Percentiles rank a stretch among this genome's conserved stretches.
Evolutionary conservation across 2,113 vertebrate genomes (phyloP).

Genomic region (Cyprinodon variegatus): DNA sequence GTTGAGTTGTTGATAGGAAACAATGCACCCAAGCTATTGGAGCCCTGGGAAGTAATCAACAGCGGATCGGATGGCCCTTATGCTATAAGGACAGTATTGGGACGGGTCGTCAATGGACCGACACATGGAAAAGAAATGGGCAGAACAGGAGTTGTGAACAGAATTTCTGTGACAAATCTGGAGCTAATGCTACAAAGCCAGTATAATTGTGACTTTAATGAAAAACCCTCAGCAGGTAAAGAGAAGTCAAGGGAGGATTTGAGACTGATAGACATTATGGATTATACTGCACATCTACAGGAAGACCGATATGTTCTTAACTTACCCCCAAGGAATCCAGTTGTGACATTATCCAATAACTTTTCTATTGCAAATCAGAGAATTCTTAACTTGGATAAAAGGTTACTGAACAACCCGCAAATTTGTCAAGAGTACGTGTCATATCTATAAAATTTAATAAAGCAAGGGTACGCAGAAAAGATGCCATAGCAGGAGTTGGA

Average conservation of each 20-base stretch:
- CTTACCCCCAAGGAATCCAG: neutral
- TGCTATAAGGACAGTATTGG: neutral
- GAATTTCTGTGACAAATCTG: neutral
- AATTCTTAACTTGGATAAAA: too few relatives aligned
- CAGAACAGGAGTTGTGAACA: neutral
- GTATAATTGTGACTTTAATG: neutral
- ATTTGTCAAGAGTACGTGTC: too few relatives aligned
- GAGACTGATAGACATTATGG: constrained; percentile 1
- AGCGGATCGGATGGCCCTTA: too few relatives aligned
- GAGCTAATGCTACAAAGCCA: neutral
- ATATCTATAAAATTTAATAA: too few relatives aligned
- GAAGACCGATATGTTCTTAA: neutral
- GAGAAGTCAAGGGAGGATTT: constrained; percentile 1
- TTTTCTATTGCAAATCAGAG: neutral
- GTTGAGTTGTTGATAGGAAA: neutral
- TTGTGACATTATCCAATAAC: neutral
- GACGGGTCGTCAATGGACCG: neutral
- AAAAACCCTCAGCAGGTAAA: neutral
- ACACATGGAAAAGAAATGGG: neutral
- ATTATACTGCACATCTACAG: neutral
- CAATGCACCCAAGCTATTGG: too few relatives aligned
- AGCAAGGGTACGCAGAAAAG: neutral
- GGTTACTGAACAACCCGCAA: too few relatives aligned
- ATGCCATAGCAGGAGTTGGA: neutral
- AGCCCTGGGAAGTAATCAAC: too few relatives aligned